These are phyloP conservation scores for Colletes gigas DNA, from an alignment of 1,140 invertebrate species.

Conservation along the genomic window DNA sequence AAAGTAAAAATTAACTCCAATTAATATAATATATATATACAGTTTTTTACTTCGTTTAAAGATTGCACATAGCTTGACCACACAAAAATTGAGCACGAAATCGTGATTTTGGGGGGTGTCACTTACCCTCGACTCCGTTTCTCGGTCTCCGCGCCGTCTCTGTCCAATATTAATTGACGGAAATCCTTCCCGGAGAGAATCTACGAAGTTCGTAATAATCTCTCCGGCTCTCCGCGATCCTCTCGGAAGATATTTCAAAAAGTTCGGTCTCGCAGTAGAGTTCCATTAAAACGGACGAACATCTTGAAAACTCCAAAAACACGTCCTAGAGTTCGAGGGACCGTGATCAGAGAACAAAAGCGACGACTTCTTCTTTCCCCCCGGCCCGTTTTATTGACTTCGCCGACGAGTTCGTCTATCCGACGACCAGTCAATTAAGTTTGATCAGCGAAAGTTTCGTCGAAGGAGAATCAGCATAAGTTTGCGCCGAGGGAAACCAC, in stretches of 20 bases:
- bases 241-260: background rate
- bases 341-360: background rate
- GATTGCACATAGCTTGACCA: too few species aligned
- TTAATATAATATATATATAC: too few species aligned
- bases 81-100: too few species aligned
- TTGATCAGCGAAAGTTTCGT: conserved; percentile 62
- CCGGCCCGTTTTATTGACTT: conserved; percentile 36
- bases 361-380: background rate
- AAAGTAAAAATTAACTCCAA: too few species aligned
- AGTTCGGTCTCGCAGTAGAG: background rate
- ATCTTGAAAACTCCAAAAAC: background rate
- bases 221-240: too few species aligned
- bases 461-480: conserved; percentile 61
- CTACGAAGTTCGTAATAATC: too few species aligned
- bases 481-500: conserved; percentile 11
- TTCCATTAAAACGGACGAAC: background rate
- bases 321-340: background rate
- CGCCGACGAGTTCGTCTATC: conserved; percentile 38
- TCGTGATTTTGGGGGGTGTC: too few species aligned
- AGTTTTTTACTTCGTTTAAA: too few species aligned
- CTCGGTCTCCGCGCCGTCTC: too few species aligned
- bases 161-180: too few species aligned
- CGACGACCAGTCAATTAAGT: conserved; percentile 66
- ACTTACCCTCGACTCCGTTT: too few species aligned
- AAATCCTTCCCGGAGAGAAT: too few species aligned